Evolutionary conservation across 2,113 vertebrate species (phyloP).

Genomic region (Pachyramphus minor): DNA sequence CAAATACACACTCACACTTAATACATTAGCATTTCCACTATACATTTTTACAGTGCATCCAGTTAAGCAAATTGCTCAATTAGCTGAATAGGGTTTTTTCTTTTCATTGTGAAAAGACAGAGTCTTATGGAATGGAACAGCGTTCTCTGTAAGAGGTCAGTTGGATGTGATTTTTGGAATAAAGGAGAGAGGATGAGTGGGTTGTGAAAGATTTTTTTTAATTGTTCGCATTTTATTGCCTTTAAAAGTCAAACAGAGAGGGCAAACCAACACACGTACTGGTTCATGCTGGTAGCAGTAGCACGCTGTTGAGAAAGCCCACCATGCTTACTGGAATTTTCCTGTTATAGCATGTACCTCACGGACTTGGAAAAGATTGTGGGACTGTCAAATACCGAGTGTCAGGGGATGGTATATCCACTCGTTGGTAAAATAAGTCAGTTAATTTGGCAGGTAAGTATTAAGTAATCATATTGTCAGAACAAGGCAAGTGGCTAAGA

Average conservation of each 20-base stretch:
- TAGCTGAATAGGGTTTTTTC: conserved; percentile 40
- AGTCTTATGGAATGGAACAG: neutral
- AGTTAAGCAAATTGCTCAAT: conserved; percentile 63
- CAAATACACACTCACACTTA: conserved; percentile 43
- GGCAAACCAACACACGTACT: conserved; percentile 11
- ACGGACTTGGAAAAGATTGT: conserved; percentile 64
- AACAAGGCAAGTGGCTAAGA: conserved; percentile 65
- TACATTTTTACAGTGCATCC: conserved; percentile 42
- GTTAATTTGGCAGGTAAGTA: conserved; percentile 81
- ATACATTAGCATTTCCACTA: conserved; percentile 48
- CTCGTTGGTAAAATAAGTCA: conserved; percentile 81
- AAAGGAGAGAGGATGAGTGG: conserved; percentile 47
- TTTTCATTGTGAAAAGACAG: conserved; percentile 56
- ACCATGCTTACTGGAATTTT: conserved; percentile 53
- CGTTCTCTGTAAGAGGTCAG: conserved; percentile 57
- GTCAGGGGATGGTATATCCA: conserved; percentile 72
- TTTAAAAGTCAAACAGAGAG: conserved; percentile 56
- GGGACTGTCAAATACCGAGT: conserved; percentile 65
- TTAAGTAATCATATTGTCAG: conserved; percentile 81
- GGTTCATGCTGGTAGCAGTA: conserved; percentile 39
- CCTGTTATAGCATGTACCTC: neutral
- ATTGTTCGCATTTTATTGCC: conserved; percentile 65
- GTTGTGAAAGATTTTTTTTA: conserved; percentile 58
- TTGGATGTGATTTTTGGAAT: conserved; percentile 54
- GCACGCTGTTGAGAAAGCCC: neutral